Evolutionary conservation across 2,113 vertebrate genomes (phyloP), one percentile per base, ranked within the genome.

Genomic region (Neotoma lepida): DNA sequence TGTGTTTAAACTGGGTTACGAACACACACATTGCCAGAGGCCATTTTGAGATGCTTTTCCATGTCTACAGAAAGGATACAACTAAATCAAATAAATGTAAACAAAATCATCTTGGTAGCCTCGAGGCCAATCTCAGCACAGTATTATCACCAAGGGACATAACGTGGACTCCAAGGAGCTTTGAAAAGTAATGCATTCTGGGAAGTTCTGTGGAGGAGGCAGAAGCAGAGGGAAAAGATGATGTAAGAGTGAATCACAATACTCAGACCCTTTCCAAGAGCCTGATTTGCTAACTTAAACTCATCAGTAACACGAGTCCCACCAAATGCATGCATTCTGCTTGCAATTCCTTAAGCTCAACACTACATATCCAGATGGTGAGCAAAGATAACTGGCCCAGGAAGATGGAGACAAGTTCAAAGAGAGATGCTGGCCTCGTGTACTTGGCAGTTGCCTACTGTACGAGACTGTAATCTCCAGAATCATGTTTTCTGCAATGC

Each of bases 71-170:
- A 93, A 96, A 71, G 54, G 18, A 73, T 77, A 81, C 93, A 89
- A 74, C 66, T 49, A 90, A 96, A 92, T 95, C 86, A 94, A 90
- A 95, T 77, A 94, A 94, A 78, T 90, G 90, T 54, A 95, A 90
- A 90, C 86, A 89, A 74, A 88, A 84, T 85, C 39, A 82, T 64
- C 68, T n/a, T 2, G 35, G 81, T 15, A 66, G 77, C 82, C 94
- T 76, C 0, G 2, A 96, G 91, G 94, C 82, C n/a, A 24, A 30
- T 63, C 26, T 87, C 73, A 87, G 77, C 26, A 66, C 14, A 10
- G 46, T 10, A 2, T 28, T 63, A 77, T 63, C 41, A 49, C 81
- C 63, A 61, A 74, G 77, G 87, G 88, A 58, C 49, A 49, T 87
- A 76, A 93, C 54, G 77, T 26, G 4, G 71, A 68, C 77, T 92